Conservation (phyloP, 2,797 vertebrate species). For the Iguana delicatissima region DNA sequence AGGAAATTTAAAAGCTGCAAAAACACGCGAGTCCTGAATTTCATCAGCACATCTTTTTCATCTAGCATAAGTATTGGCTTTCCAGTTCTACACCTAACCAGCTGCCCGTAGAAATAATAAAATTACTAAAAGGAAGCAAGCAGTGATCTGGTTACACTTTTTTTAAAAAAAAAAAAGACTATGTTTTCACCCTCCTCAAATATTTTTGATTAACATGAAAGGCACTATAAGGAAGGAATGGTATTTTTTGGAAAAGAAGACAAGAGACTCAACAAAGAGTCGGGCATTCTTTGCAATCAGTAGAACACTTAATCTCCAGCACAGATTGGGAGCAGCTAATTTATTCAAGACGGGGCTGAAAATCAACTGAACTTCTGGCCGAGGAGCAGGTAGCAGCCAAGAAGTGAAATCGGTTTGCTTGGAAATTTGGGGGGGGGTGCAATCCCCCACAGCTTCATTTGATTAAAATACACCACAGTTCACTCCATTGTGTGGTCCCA, state of each 20-base stretch:
- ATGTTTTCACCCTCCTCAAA: neutral
- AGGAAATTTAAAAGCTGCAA: neutral
- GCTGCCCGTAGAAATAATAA: neutral
- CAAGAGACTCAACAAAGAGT: slow-evolving; percentile 48
- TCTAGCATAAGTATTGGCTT: neutral
- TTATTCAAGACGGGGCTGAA: slow-evolving; percentile 50
- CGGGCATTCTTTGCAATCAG: slow-evolving; percentile 53
- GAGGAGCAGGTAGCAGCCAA: neutral
- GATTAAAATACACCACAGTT: too few relatives aligned
- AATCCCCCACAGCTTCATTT: too few relatives aligned
- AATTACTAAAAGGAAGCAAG: neutral
- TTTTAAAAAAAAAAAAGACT: neutral
- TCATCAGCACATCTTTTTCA: neutral
- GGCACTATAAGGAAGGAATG: slow-evolving; percentile 27
- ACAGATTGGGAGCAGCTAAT: slow-evolving; percentile 64
- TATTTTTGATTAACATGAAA: slow-evolving; percentile 36
- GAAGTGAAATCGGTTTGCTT: slow-evolving; percentile 22
- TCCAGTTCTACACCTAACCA: neutral
- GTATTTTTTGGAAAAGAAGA: slow-evolving; percentile 33
- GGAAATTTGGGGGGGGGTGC: neutral
- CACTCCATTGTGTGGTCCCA: too few relatives aligned
- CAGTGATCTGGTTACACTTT: neutral
- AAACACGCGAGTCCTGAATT: neutral
- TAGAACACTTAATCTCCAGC: slow-evolving; percentile 74
- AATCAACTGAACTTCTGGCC: slow-evolving; percentile 52